Percentiles rank a stretch among this genome's conserved stretches.
phyloP scores from a whole-genome alignment of 1,140 invertebrate genomes.

The Acromyrmex heyeri region DNA sequence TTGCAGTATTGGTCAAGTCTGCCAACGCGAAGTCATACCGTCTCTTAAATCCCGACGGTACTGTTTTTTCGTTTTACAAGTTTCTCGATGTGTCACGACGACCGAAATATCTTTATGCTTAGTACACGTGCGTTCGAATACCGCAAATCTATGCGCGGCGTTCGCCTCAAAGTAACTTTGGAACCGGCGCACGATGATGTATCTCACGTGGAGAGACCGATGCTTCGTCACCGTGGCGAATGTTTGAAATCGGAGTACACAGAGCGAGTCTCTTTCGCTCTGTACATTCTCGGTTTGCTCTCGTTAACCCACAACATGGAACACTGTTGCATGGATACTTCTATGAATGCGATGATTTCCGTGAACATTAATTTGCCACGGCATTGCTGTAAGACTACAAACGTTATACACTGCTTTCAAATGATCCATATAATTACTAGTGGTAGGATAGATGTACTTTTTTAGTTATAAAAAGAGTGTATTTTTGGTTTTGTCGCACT shows the following conservation, averaged over 20 bases:
- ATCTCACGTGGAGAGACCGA: slow-evolving; percentile 50
- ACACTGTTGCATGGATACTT: slow-evolving; percentile 8
- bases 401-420: background rate
- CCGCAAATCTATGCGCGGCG: slow-evolving; percentile 13
- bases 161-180: slow-evolving; percentile 56
- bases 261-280: slow-evolving; percentile 5
- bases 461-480: background rate
- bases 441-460: background rate
- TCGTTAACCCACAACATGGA: background rate
- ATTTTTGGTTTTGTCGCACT: background rate
- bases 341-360: background rate
- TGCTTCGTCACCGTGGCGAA: slow-evolving; percentile 54
- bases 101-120: slow-evolving; percentile 76
- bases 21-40: slow-evolving; percentile 67
- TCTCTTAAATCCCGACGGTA: slow-evolving; percentile 67
- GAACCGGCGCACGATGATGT: background rate
- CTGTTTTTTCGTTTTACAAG: slow-evolving; percentile 55
- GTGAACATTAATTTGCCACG: slow-evolving; percentile 42
- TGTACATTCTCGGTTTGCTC: slow-evolving; percentile 15
- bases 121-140: background rate
- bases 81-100: slow-evolving; percentile 63
- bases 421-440: background rate
- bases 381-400: background rate
- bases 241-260: slow-evolving; percentile 41
- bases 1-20: background rate